Percentiles rank a stretch among this genome's conserved stretches.
Conservation (phyloP, 2,888 invertebrate genomes). For the Beris chalybata region DNA sequence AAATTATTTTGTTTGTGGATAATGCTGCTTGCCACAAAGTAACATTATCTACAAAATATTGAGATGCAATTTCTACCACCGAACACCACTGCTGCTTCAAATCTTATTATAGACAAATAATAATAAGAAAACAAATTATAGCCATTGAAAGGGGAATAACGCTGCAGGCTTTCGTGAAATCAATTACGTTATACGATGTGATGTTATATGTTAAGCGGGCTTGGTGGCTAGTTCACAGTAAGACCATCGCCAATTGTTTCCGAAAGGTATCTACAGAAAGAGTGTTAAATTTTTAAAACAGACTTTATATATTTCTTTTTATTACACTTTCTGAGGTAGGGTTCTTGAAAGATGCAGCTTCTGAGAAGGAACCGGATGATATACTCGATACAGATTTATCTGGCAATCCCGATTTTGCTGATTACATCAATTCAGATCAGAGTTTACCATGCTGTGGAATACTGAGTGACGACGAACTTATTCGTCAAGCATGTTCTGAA, state of each 20-base stretch:
- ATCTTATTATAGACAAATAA: slow-evolving; percentile 1
- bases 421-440: too few relatives aligned
- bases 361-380: too few relatives aligned
- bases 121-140: not conserved
- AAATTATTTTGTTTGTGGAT: not conserved
- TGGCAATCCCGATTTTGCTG: too few relatives aligned
- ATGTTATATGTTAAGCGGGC: not conserved
- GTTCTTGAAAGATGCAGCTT: too few relatives aligned
- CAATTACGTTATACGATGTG: not conserved
- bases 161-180: not conserved
- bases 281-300: too few relatives aligned
- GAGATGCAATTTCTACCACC: not conserved
- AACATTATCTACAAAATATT: not conserved
- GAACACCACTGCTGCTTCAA: not conserved
- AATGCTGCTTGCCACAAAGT: slow-evolving; percentile 1
- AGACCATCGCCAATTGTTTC: not conserved
- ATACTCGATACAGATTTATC: too few relatives aligned
- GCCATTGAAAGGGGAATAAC: not conserved
- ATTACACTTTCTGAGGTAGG: too few relatives aligned
- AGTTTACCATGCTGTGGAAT: too few relatives aligned
- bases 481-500: too few relatives aligned
- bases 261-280: too few relatives aligned
- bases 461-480: too few relatives aligned
- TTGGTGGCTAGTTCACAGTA: not conserved
- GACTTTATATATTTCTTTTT: too few relatives aligned